Evolutionary conservation across 2,797 vertebrate genomes (phyloP).

Genomic region (Phyllotis vaccarum): DNA sequence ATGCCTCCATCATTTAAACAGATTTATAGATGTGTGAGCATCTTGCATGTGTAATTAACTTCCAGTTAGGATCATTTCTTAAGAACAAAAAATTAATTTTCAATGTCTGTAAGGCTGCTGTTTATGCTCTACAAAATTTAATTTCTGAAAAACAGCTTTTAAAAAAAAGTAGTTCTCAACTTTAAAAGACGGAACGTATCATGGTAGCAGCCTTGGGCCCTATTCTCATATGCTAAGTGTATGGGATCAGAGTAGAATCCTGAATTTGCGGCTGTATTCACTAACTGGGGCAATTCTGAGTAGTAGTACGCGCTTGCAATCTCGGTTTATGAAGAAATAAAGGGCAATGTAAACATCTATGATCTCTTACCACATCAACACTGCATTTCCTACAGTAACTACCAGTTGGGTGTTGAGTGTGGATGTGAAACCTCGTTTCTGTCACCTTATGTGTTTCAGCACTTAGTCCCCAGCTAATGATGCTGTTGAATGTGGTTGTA

Average conservation of each 20-base stretch:
- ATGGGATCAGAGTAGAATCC: no score
- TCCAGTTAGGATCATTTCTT: conserved; percentile 10
- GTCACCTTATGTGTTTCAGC: not conserved
- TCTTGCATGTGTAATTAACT: conserved; percentile 47
- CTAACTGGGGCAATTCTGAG: not conserved
- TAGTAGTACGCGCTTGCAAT: not conserved
- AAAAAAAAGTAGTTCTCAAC: not conserved
- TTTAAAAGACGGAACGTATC: not conserved
- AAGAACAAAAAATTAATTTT: conserved; percentile 44
- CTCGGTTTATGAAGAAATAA: not conserved
- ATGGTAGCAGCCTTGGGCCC: not conserved
- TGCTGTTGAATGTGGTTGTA: not conserved
- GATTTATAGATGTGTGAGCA: not conserved
- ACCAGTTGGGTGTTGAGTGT: not conserved
- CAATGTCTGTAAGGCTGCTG: not conserved
- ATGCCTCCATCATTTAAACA: not conserved
- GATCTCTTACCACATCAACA: not conserved
- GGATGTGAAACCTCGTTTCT: not conserved
- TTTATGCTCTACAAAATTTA: conserved; percentile 18
- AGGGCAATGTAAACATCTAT: not conserved
- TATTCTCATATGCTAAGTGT: not conserved
- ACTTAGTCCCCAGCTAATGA: not conserved
- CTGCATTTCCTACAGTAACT: not conserved
- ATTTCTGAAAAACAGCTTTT: conserved; percentile 34
- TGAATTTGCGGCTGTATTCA: not conserved